Evolutionary conservation across 2,113 vertebrate genomes (phyloP).

Genomic region (Misgurnus mizolepis): DNA sequence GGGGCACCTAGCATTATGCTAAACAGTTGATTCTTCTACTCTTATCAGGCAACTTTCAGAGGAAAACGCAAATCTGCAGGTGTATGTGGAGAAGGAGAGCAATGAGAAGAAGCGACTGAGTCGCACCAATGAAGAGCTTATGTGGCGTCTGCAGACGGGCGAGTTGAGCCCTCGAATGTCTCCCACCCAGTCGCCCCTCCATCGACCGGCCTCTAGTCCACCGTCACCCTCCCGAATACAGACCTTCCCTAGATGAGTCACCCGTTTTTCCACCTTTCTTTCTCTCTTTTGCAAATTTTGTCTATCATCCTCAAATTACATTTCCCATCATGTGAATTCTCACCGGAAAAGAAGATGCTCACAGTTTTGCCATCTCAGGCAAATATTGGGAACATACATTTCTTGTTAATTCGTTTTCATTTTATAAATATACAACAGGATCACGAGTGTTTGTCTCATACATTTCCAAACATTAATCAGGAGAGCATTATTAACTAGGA

Average conservation of each 20-base stretch:
- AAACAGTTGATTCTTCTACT: not conserved
- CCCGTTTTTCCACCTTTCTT: not conserved
- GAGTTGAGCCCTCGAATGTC: constrained; percentile 90
- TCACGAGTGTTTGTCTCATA: constrained; percentile 74
- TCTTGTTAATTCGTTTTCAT: too few species aligned
- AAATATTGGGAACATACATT: too few species aligned
- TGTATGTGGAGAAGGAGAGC: constrained; percentile 90
- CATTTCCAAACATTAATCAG: constrained; percentile 45
- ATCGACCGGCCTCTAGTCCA: constrained; percentile 75
- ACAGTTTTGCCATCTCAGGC: too few species aligned
- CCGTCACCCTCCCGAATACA: constrained; percentile 76
- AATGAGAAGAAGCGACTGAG: constrained; percentile 97
- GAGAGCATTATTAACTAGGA: not conserved
- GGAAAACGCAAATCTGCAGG: constrained; percentile 94
- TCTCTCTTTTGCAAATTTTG: constrained; percentile 3
- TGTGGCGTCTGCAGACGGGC: constrained; percentile 94
- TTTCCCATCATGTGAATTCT: constrained; percentile 17
- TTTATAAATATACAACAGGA: constrained; percentile 29
- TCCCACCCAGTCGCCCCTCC: constrained; percentile 79
- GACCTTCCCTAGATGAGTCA: constrained; percentile 51
- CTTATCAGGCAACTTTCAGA: constrained; percentile 87
- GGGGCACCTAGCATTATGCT: not conserved
- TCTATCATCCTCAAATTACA: not conserved
- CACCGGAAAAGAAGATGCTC: not conserved
- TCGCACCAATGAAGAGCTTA: constrained; percentile 92